Evolutionary conservation across 2,888 invertebrate species (phyloP).

Genomic region (Cryptops parisi): DNA sequence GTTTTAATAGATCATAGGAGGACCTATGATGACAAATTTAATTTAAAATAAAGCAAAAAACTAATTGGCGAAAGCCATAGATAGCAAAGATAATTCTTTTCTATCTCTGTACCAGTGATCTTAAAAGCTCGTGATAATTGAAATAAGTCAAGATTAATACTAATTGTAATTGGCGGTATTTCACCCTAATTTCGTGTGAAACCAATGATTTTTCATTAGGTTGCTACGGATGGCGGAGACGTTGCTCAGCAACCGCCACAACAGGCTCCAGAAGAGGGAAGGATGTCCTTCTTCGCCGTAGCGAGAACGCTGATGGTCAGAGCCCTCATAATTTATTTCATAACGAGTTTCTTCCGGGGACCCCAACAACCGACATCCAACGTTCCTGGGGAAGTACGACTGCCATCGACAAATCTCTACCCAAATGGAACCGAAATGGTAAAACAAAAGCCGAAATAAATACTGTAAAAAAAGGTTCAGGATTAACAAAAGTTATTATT

Average conservation of each 20-base stretch:
- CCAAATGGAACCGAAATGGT: conserved; percentile 62
- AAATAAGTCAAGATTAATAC: too few species aligned
- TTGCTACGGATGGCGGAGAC: background rate
- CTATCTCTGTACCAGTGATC: too few species aligned
- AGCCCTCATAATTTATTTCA: conserved; percentile 81
- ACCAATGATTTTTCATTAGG: background rate
- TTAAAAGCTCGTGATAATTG: too few species aligned
- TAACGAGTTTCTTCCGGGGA: conserved; percentile 73
- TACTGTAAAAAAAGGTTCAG: background rate
- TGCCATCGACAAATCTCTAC: conserved; percentile 57
- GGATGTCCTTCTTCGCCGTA: conserved; percentile 55
- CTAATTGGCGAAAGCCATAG: too few species aligned
- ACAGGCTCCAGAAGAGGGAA: background rate
- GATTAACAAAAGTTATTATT: conserved; percentile 2
- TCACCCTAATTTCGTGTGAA: background rate
- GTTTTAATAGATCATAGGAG: too few species aligned
- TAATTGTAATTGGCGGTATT: background rate
- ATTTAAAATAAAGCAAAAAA: too few species aligned
- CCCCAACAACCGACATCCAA: conserved; percentile 30
- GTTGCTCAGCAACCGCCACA: background rate
- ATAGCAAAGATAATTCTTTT: too few species aligned
- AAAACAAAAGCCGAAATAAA: conserved; percentile 17
- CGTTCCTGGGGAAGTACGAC: conserved; percentile 25
- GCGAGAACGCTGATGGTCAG: conserved; percentile 74
- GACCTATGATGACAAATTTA: too few species aligned